Percentiles rank a stretch among this genome's conserved stretches.
Conservation (phyloP, 2,888 invertebrate species). For the Limnephilus lunatus region DNA sequence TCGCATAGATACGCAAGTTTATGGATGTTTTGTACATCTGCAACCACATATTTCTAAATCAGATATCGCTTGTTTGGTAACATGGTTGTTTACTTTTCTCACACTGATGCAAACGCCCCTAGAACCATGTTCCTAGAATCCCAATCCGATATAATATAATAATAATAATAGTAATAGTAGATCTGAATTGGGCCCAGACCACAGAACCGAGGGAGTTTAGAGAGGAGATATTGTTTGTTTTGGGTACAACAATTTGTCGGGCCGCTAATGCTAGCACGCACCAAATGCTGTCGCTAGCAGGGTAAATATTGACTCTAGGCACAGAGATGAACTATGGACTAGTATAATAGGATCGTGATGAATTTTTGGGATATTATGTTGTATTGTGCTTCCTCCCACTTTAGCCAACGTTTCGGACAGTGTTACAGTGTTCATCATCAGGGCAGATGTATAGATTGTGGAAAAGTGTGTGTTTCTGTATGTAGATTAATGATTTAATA, state of each 20-base stretch:
- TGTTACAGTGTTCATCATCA: too few relatives aligned
- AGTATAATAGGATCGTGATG: not conserved
- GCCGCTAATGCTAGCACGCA: not conserved
- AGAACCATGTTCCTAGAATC: not conserved
- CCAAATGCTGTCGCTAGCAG: constrained; percentile 2
- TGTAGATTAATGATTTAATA: too few relatives aligned
- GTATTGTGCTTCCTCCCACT: too few relatives aligned
- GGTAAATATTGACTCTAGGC: not conserved
- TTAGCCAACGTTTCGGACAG: too few relatives aligned
- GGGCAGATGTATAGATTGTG: too few relatives aligned
- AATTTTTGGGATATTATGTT: too few relatives aligned
- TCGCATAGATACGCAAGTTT: not conserved
- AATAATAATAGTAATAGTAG: not conserved
- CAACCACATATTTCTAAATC: not conserved
- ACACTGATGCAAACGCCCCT: not conserved
- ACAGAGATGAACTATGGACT: not conserved
- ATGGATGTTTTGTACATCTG: not conserved
- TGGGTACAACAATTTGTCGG: constrained; percentile 2
- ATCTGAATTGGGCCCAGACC: not conserved
- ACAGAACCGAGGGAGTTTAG: not conserved
- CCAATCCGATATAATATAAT: not conserved
- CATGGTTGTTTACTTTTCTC: not conserved
- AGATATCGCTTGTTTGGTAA: not conserved
- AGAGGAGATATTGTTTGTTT: not conserved
- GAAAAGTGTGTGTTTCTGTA: too few relatives aligned